phyloP scores from a whole-genome alignment of 1,140 invertebrate genomes.

The Gerris buenoi region DNA sequence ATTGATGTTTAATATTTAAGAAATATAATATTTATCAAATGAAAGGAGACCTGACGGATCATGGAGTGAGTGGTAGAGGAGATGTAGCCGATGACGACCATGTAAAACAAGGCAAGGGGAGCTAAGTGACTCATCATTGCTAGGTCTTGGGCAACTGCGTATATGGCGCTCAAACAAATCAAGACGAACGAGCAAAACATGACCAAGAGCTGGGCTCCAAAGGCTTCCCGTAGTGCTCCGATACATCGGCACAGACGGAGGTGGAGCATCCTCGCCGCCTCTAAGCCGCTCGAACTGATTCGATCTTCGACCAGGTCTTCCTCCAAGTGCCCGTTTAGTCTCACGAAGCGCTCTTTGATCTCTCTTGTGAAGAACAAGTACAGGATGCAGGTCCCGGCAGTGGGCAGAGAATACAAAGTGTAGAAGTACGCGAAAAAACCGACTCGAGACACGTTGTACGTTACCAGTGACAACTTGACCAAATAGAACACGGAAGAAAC shows the following conservation, averaged over 20 bases:
- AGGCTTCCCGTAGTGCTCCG: not conserved
- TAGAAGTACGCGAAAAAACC: too few species aligned
- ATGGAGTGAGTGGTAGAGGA: not conserved
- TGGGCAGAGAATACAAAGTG: not conserved
- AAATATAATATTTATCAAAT: too few species aligned
- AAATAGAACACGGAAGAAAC: too few species aligned
- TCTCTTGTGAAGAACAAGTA: not conserved
- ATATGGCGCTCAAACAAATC: not conserved
- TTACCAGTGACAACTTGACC: too few species aligned
- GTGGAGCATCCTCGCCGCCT: not conserved
- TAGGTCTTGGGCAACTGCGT: too few species aligned
- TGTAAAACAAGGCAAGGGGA: not conserved
- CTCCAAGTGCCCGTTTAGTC: not conserved
- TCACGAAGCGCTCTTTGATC: not conserved
- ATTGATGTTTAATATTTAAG: too few species aligned
- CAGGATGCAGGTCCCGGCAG: not conserved
- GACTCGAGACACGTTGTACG: too few species aligned
- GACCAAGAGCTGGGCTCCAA: not conserved
- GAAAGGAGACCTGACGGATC: not conserved
- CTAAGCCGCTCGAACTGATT: not conserved
- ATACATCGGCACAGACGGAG: not conserved
- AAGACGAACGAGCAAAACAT: not conserved
- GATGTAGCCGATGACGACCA: not conserved
- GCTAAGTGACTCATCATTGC: too few species aligned
- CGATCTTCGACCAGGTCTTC: not conserved